Conservation (phyloP, 2,888 invertebrate genomes). For the Ctenicera cuprea region DNA sequence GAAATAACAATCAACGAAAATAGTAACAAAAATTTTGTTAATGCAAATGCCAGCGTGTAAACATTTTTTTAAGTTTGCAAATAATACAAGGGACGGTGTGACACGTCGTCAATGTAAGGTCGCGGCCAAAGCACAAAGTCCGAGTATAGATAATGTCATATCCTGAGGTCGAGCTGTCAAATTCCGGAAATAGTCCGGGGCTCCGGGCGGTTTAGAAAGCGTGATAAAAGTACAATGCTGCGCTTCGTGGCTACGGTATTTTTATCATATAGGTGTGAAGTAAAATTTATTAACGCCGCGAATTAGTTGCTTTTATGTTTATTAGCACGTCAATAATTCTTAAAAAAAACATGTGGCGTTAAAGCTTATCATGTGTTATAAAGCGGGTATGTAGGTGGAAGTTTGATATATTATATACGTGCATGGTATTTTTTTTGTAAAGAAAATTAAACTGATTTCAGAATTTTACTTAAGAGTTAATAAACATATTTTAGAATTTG, state of each 20-base stretch:
- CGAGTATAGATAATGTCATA: slow-evolving; percentile 70
- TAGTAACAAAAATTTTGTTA: no score
- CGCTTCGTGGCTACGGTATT: slow-evolving; percentile 24
- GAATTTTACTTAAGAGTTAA: no score
- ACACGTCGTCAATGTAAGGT: slow-evolving; percentile 11
- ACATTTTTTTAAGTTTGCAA: no score
- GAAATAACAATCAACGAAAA: no score
- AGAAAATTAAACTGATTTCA: no score
- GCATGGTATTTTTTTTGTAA: no score
- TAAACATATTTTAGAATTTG: no score
- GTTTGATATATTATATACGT: no score
- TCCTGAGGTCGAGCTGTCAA: slow-evolving; percentile 72
- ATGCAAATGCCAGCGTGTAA: no score
- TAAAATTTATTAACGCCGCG: slow-evolving; percentile 29
- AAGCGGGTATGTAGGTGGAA: no score
- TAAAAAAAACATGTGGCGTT: no score
- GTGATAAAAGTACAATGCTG: slow-evolving; percentile 69
- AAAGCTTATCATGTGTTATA: no score
- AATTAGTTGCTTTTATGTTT: not conserved
- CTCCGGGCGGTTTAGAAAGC: slow-evolving; percentile 66
- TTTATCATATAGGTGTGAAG: slow-evolving; percentile 39
- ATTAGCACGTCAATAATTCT: not conserved
- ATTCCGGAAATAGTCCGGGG: slow-evolving; percentile 71
- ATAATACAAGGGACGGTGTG: not conserved
- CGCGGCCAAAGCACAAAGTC: slow-evolving; percentile 61